A percentile compares a stretch with the other conserved stretches of the same genome.
Conservation (phyloP, 2,797 vertebrate species). For the Ctenopoma kingsleyae region DNA sequence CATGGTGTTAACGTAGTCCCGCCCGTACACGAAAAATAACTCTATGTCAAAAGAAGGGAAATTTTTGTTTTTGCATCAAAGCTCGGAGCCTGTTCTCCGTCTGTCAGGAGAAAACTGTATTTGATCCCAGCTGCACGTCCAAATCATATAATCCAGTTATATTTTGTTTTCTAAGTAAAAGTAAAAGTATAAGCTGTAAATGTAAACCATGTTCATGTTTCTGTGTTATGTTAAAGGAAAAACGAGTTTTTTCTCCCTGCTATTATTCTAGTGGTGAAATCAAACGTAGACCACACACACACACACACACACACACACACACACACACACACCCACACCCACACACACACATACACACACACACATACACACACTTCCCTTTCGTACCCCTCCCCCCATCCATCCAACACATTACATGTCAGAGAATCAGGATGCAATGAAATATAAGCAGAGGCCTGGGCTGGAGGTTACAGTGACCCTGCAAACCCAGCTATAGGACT, state of each 20-base stretch:
- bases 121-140: no score
- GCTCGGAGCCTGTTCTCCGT: no score
- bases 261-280: background rate
- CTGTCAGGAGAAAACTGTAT: background rate
- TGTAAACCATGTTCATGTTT: background rate
- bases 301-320: conserved; percentile 50
- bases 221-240: background rate
- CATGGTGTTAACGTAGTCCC: background rate
- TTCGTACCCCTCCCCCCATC: conserved; percentile 79
- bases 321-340: conserved; percentile 33
- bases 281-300: background rate
- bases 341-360: conserved; percentile 31
- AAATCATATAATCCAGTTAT: background rate
- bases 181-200: background rate
- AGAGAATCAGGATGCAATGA: conserved; percentile 82
- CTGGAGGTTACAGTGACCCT: conserved; percentile 73
- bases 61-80: background rate
- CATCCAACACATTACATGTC: conserved; percentile 75
- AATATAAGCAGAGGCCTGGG: conserved; percentile 73
- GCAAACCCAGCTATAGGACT: conserved; percentile 24
- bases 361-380: conserved; percentile 67
- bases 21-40: background rate
- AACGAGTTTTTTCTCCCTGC: background rate
- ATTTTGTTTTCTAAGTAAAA: background rate
- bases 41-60: background rate